Evolutionary conservation across 2,113 vertebrate genomes (phyloP), one percentile per base, ranked within the genome.

Genomic region (Saguinus midas): DNA sequence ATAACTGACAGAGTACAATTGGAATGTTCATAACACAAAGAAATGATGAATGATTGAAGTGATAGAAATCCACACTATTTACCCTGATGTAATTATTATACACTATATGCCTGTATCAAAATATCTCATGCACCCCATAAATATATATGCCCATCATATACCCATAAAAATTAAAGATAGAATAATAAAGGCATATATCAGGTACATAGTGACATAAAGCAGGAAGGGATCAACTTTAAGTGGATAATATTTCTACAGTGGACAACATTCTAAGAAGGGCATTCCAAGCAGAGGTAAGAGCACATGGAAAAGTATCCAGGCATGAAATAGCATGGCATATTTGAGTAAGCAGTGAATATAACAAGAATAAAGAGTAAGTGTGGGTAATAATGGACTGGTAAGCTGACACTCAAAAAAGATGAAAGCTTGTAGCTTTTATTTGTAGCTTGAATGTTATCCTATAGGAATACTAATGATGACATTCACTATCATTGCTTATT

Each of bases 341-440:
- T 94, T 93, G 45, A 93, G 43, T 94, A 92, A 96, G 27, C 6
- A 73, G 14, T 73, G 73, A 95, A 1, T 92, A 92, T 64, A 87
- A 90, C 27, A 88, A 96, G 12, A 94, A 94, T 83, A 68, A 94
- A 94, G 81, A 96, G 73, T 82, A 97, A 95, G 12, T 94, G 3
- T 92, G 16, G 73, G 40, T 29, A 50, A 55, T 90, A 35, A 27
- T 83, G 4, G 90, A 85, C 5, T 90, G 58, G 23, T 88, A 94
- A 86, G 27, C 52, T 92, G 32, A 91, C 21, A 84, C 76, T 55
- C 78, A 95, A 68, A 95, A 91, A 23, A 82, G 2, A 13, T 40
- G 93, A 83, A 85, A 85, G 80, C 11, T 78, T 72, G 50, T 29
- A 52, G 4, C 5, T 14, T 45, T 35, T 11, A 87, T 73, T 86